These are phyloP conservation scores for Semnornis frantzii DNA, from an alignment of 2,113 vertebrate genomes.

Conservation along the genomic window DNA sequence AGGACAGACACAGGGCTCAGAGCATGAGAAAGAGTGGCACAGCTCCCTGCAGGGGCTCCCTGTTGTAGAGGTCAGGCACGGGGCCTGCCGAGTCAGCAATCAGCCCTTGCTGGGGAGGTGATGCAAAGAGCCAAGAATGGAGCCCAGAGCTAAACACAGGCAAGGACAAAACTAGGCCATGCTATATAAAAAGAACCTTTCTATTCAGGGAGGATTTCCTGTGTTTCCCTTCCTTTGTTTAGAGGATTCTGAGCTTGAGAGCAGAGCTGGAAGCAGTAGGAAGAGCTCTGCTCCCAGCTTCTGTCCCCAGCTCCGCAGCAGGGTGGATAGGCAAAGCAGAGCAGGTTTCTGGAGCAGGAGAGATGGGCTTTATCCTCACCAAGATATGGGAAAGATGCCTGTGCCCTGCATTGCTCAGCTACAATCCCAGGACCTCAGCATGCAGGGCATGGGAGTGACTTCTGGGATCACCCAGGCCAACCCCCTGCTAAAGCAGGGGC, in stretches of 20 bases:
- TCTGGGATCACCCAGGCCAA: neutral
- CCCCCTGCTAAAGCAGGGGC: too few species aligned
- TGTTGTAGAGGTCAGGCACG: rapidly evolving
- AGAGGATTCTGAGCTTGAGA: neutral
- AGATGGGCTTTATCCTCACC: neutral
- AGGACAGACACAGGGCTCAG: neutral
- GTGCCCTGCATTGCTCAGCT: rapidly evolving
- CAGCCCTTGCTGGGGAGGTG: neutral
- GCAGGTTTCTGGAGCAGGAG: rapidly evolving
- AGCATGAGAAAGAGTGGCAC: neutral
- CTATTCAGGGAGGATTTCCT: slow-evolving; percentile 5
- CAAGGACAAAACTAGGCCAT: neutral
- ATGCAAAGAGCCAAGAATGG: neutral
- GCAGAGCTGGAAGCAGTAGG: neutral
- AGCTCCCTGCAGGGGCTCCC: neutral
- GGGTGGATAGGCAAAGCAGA: neutral
- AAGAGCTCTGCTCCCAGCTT: neutral
- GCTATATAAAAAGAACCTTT: slow-evolving; percentile 15
- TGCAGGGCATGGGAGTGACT: rapidly evolving
- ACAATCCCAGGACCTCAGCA: neutral
- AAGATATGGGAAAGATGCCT: neutral
- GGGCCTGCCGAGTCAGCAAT: neutral
- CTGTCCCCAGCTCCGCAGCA: rapidly evolving
- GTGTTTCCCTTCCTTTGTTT: slow-evolving; percentile 47
- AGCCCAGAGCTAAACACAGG: neutral